Conservation (phyloP, 2,888 invertebrate genomes). For the Eupithecia exiguata region DNA sequence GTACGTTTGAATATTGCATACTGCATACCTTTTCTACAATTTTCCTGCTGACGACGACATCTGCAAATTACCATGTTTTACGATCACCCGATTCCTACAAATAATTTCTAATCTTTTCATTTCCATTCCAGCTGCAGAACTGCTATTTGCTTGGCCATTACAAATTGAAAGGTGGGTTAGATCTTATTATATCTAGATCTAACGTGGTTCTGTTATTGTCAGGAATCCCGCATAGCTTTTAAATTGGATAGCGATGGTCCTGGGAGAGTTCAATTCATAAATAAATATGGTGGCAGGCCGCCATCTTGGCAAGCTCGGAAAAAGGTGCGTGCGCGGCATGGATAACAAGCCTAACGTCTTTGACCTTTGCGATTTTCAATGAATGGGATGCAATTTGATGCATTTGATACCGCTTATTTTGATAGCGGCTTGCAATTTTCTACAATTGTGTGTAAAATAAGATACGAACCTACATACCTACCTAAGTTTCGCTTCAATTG, state of each 20-base stretch:
- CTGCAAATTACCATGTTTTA: not conserved
- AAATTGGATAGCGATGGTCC: slow-evolving; percentile 58
- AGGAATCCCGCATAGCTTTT: slow-evolving; percentile 49
- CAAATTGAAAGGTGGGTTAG: not conserved
- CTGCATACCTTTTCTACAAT: not conserved
- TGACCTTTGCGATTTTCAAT: slow-evolving; percentile 16
- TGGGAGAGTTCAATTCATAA: slow-evolving; percentile 62
- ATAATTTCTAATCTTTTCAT: not conserved
- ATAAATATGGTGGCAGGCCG: slow-evolving; percentile 62
- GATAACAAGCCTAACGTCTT: slow-evolving; percentile 37
- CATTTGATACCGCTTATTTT: slow-evolving; percentile 8
- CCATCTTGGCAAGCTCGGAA: slow-evolving; percentile 55
- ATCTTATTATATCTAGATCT: slow-evolving; percentile 1
- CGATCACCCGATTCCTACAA: not conserved
- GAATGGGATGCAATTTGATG: slow-evolving; percentile 26
- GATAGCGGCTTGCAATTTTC: not conserved
- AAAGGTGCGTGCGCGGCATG: slow-evolving; percentile 59
- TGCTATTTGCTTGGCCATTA: not conserved
- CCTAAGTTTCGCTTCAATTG: not conserved
- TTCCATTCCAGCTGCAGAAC: not conserved
- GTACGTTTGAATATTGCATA: not conserved
- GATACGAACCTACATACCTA: not conserved
- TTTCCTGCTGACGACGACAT: not conserved
- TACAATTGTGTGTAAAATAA: not conserved
- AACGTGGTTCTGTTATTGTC: slow-evolving; percentile 43